Evolutionary conservation across 2,113 vertebrate genomes (phyloP), one percentile per base, ranked within the genome.

Genomic region (Charina bottae): DNA sequence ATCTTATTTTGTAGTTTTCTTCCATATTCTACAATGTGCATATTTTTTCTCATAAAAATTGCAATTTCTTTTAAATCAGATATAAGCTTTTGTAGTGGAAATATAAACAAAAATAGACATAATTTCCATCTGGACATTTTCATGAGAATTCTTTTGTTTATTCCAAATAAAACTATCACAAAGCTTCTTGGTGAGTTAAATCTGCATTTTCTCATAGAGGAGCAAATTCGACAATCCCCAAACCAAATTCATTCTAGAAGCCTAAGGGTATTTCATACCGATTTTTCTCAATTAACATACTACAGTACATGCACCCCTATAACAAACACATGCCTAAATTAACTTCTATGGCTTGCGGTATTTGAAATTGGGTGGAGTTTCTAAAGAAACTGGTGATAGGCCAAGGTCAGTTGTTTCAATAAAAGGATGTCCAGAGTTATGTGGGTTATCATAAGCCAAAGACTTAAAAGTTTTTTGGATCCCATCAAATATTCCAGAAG

Each of bases 151-250:
- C 55, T 94, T 95, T 94, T 60, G 84, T 90, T 93, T 95, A 95
- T 89, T n/a, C 55, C 94, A 87, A 92, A 95, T 96, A 96, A 94
- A 95, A 94, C 84, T 93, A 94, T 93, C 17, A 89, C 62, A 84
- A 23, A 62, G 21, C 90, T 94, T 94, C 46, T 54, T 91, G 94
- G n/a, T 33, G 19, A 37, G 37, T 78, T 90, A 87, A 53, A 28
- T 53, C 59, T 89, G 15, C 55, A 10, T 92, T 92, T 92, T 89
- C 28, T 60, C 46, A 92, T 15, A 89, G 1, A 85, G 87, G 58
- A 88, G 6, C 17, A 83, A 53, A 60, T 59, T 26, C 83, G 37
- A 59, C n/a, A 72, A 72, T 33, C 13, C 6, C 68, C 68, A 72
- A 72, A 37, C n/a, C 68, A 24, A 33, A 53, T 6, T 53, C 54